These are phyloP conservation scores for Rhabdomys dilectus DNA, from an alignment of 2,113 vertebrate genomes.

Conservation along the genomic window DNA sequence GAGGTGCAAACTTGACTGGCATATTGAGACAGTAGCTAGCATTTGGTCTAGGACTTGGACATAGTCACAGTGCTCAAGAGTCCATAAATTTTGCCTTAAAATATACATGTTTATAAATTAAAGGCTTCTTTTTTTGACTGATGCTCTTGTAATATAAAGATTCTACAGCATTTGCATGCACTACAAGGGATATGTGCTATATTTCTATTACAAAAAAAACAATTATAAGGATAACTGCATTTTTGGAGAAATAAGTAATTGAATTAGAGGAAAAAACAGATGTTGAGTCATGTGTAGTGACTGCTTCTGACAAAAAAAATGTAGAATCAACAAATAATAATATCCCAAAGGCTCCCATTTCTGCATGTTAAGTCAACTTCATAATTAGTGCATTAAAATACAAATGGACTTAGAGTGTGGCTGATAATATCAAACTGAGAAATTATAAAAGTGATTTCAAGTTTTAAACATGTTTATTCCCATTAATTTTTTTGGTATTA, in stretches of 20 bases:
- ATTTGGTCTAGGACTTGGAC: background rate
- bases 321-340: background rate
- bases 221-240: background rate
- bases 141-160: background rate
- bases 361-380: constrained; percentile 33
- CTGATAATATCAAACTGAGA: background rate
- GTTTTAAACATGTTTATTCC: constrained; percentile 42
- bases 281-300: constrained; percentile 30
- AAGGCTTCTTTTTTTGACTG: background rate
- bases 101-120: background rate
- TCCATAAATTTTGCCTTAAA: background rate
- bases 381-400: constrained; percentile 61
- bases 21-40: background rate
- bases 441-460: constrained; percentile 58
- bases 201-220: constrained; percentile 38
- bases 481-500: constrained; percentile 49
- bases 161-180: background rate
- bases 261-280: constrained; percentile 3
- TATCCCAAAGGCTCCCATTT: constrained; percentile 10
- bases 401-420: background rate
- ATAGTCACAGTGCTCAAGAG: background rate
- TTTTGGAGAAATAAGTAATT: constrained; percentile 15
- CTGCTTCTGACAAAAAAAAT: background rate
- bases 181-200: background rate
- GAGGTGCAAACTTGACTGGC: background rate